Base-by-base conservation (phyloP, 1,140 invertebrate genomes). In the Drosophila mayri region DNA sequence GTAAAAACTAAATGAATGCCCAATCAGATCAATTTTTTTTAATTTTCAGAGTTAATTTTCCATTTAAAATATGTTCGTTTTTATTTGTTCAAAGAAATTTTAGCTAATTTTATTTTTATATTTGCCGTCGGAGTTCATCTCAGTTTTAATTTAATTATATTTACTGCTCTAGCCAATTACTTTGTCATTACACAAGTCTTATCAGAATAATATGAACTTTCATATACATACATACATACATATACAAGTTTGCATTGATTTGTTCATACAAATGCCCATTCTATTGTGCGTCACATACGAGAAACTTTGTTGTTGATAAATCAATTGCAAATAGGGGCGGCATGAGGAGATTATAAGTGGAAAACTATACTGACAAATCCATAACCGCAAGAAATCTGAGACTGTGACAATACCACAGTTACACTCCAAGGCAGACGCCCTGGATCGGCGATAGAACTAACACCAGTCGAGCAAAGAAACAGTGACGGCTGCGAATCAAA, bases 1-100 rank as follows among this genome's bases (percentile, higher is more conserved):
- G 46, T 84, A 76, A 72, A 50, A 70, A 73, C 50, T 70, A 62
- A 64, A 73, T 74, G 66, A 77, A 74, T 63, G 55, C 41, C 35
- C 55, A 25, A 30, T 30, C 7, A 30, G 8, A 30, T 3, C 4
- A 3, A 25, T 3, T 0, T 4, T 4, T 25, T 25, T 25, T 4
- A 25, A 25, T 25, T 4, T 25, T 25, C 25, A 3, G 25, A 4
- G 25, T 25, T 2, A 25, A 25, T 25, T 30, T 30, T 30, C 28
- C 0, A 0, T 8, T 30, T 30, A 0, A 30, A 9, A 40, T 9
- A 40, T 30, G 28, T 40, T 40, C 8, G 14, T 38, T 41, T 41
- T 41, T 8, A n/a, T 18, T n/a, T 18, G 16, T 9, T 10, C 10
- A 0, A 2, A 41, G n/a, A 41, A 41, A 18, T 18, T 0, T 3